A percentile compares a stretch with the other conserved stretches of the same genome.
Evolutionary conservation across 2,113 vertebrate genomes (phyloP).

Genomic region (Tychaedon coryphoeus): DNA sequence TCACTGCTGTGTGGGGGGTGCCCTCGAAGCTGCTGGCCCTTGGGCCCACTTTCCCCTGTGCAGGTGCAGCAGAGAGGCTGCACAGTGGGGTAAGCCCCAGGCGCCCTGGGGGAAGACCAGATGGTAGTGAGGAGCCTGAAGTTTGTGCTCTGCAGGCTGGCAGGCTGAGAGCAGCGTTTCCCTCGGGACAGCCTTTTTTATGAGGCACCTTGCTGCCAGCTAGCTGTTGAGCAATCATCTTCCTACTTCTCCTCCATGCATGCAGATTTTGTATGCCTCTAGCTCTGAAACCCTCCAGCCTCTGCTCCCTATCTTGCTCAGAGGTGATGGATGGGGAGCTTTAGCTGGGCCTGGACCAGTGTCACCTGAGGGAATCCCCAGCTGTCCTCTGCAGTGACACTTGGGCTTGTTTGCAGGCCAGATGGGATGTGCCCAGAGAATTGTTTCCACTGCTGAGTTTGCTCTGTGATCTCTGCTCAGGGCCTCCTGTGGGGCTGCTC

Average conservation of each 20-base stretch:
- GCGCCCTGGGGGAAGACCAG: not conserved
- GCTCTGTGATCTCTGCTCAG: not conserved
- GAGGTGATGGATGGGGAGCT: not conserved
- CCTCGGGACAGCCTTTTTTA: conserved; percentile 18
- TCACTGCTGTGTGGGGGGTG: not conserved
- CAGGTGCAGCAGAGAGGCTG: not conserved
- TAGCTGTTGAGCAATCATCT: conserved; percentile 18
- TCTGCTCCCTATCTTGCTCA: not conserved
- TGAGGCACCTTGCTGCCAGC: not conserved
- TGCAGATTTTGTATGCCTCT: not conserved
- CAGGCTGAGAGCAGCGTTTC: not conserved
- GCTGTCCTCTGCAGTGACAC: not conserved
- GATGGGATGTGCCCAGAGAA: not conserved
- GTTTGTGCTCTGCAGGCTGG: not conserved
- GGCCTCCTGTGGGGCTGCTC: not conserved
- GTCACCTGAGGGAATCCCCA: not conserved
- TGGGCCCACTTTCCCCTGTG: not conserved
- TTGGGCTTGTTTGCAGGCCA: not conserved
- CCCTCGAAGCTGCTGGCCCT: not conserved
- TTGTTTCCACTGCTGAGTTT: not conserved
- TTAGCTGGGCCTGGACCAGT: not conserved
- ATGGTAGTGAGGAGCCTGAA: not conserved
- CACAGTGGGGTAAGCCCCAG: not conserved
- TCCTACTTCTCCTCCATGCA: not conserved
- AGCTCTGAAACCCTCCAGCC: not conserved